Percentiles rank a stretch among this genome's conserved stretches.
phyloP scores from a whole-genome alignment of 2,113 vertebrate genomes.

The Chloebia gouldiae region DNA sequence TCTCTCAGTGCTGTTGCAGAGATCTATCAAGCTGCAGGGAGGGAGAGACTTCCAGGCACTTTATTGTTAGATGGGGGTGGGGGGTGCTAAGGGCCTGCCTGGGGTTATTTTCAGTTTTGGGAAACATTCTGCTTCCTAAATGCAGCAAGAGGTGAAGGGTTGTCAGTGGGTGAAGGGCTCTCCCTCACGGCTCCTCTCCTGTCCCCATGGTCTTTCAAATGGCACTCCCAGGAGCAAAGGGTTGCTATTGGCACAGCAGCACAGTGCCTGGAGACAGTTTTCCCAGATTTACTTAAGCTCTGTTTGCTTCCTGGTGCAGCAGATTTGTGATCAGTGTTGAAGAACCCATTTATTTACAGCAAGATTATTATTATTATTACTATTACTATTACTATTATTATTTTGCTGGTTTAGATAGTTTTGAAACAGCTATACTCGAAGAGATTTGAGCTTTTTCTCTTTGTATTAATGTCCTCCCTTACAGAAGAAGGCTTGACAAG shows the following conservation, averaged over 20 bases:
- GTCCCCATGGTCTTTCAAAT: neutral
- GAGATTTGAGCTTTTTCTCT: neutral
- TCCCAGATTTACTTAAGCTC: neutral
- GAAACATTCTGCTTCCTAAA: neutral
- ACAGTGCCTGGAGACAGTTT: neutral
- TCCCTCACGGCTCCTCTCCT: neutral
- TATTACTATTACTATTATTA: too few species aligned
- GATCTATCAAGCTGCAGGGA: accelerated
- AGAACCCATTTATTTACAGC: neutral
- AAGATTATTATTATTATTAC: neutral
- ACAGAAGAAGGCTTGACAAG: neutral
- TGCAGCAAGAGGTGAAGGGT: neutral
- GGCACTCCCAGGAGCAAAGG: neutral
- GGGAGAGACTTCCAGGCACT: neutral
- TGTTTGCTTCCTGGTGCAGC: neutral
- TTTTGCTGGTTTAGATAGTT: neutral
- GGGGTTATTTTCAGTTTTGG: neutral
- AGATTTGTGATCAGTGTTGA: neutral
- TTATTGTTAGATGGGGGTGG: neutral
- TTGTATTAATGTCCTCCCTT: neutral
- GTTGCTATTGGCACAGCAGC: neutral
- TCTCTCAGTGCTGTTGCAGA: neutral
- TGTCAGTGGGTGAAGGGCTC: neutral
- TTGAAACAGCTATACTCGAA: neutral
- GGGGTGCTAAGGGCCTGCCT: neutral